These are phyloP conservation scores for Centrocercus urophasianus DNA, from an alignment of 2,113 vertebrate genomes.

Conservation along the genomic window DNA sequence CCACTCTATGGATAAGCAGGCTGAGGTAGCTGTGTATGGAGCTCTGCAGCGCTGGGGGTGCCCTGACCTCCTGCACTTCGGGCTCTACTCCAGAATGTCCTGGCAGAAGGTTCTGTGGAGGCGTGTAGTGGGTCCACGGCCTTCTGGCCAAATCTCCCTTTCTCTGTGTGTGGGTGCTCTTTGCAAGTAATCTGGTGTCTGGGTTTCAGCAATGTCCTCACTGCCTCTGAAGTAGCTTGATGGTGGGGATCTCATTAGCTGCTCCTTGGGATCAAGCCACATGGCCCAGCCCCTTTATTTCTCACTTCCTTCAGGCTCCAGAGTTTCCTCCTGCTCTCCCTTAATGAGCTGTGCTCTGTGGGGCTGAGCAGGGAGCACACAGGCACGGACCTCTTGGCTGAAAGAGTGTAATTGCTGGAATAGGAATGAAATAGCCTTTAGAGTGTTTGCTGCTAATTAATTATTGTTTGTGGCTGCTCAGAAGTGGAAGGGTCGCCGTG, in stretches of 20 bases:
- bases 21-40: background rate
- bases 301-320: background rate
- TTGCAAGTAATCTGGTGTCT: background rate
- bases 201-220: background rate
- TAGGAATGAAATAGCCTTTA: slow-evolving; percentile 11
- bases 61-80: background rate
- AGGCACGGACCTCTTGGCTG: background rate
- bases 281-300: background rate
- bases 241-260: background rate
- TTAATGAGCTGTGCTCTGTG: slow-evolving; percentile 31
- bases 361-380: background rate
- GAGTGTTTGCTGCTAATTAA: slow-evolving; percentile 30
- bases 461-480: background rate
- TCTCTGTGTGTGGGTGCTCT: accelerated
- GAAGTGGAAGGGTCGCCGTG: background rate
- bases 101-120: background rate
- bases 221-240: background rate
- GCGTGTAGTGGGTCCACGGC: accelerated
- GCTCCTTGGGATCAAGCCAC: background rate
- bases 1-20: background rate
- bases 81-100: background rate
- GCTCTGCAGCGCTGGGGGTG: background rate
- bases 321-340: slow-evolving; percentile 21
- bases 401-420: slow-evolving; percentile 28
- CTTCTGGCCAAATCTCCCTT: background rate